Evolutionary conservation across 2,888 invertebrate genomes (phyloP), one percentile per base, ranked within the genome.

Genomic region (Barypeithes pellucidus): DNA sequence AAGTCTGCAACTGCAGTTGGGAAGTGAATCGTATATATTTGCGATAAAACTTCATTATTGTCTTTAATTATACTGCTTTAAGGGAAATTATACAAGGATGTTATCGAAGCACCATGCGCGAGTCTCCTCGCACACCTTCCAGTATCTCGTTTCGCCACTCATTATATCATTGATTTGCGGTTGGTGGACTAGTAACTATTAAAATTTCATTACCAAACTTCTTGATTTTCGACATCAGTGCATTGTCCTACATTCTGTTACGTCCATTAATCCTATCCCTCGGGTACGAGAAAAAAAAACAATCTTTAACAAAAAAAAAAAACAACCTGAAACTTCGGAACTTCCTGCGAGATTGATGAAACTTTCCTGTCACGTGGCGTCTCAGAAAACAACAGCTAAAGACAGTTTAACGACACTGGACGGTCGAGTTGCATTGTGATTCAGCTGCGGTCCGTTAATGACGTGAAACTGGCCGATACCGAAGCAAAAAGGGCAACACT

Each of bases 331-430:
- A 69, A 67, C 67, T 69, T 60, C 62, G 12, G 14, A 70, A 63
- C 57, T 57, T 45, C 11, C n/a, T 11, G 18, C 43, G 70, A 71
- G 70, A 71, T 71, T 71, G 70, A 71, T 71, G 65, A 65, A 59
- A 65, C 39, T 33, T 63, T 54, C 39, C 43, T 14, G 45, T 45
- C 63, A 65, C 36, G 63, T 57, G 70, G 29, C 59, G 18, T 11
- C 16, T 29, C 43, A 43, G 11, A 57, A 24, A 63, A 70, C 70
- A 63, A 57, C 63, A 39, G 54, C 62, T 63, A 70, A 70, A 70
- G 63, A 70, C 33, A 62, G 36, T 67, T 65, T 63, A 71, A 65
- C 70, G 62, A 71, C 59, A 43, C 18, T 59, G 54, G 57, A 43
- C 70, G 61, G 45, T 36, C 70, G n/a, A 20, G 45, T 39, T 41